Base-by-base conservation (phyloP, 1,140 invertebrate species). In the Macrotrachela quadricornifera region DNA sequence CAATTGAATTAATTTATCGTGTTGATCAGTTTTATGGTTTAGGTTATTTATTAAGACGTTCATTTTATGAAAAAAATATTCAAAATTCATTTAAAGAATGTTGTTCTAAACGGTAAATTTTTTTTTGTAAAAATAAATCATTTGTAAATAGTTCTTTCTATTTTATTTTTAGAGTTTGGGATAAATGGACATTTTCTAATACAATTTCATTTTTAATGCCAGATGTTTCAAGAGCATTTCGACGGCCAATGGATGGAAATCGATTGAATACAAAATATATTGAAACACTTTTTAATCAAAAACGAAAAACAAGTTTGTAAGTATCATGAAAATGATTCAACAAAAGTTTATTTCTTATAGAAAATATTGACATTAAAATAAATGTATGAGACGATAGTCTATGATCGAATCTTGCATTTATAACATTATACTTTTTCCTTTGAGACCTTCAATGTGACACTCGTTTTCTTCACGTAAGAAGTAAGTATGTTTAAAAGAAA, bases 1-100 rank as follows among this genome's bases (percentile, higher is more conserved):
- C 64, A 46, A 55, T 54, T 10, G 47, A 49, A 21, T 42, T 59
- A 0, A 59, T 62, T 0, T 67, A 69, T 50, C 53, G 69, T 45
- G 57, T 62, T 44, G 56, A 62, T 17, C 62, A 64, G 9, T 68
- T 69, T 52, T 66, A 67, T 16, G 63, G 64, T 17, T 55, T 67
- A 15, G 69, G 61, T 10, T 63, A 65, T 52, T 43, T 71, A 43
- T 48, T 67, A 10, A 63, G 63, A 47, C 56, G 52, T 30, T 46
- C 52, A 43, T 60, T 59, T 47, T 61, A 62, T 50, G 49, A 56
- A n/a, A 55, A 50, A 49, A 49, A 55, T 11, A 58, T 62, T 53
- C 57, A 58, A 48, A 45, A 50, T 4, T 56, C 53, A 11, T 51
- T 60, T 49, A 38, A 49, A 6, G 44, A 55, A 8, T 67, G 65